Base-by-base conservation (phyloP, 2,113 vertebrate species). In the Nothoprocta pentlandii region DNA sequence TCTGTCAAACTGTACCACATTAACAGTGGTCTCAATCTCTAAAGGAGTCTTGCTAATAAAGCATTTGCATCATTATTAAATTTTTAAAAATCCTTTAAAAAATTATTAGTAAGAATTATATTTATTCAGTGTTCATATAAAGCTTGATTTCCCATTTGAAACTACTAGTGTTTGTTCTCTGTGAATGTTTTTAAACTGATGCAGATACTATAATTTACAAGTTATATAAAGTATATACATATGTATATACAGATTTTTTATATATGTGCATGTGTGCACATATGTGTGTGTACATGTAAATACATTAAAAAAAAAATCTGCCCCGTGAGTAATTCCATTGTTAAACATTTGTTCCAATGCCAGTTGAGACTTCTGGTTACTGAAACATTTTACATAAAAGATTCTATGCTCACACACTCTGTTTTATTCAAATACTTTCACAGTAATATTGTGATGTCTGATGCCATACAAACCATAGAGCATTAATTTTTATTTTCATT, bases 121-220 rank as follows among this genome's bases (percentile, higher is more conserved):
- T 75, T 77, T 81, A 80, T 67, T 44, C 51, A 39, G 16, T 14
- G 5, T 4, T 8, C 7, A 63, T 8, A n/a, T 39, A 42, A 42
- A 17, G 36, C 2, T 62, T 62, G 26, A 47, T 2, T 32, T 62
- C 49, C 42, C 32, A 70, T 0, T 2, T 47, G 20, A 70, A 68
- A 70, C 42, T 58, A 5, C 1, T 6, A 17, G 3, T 34, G 56
- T 62, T 1, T 39, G 74, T 2, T 17, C 7, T 2, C 7, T 10
- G 6, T 58, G 10, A 68, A 69, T 19, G 5, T 1, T 47, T 87
- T 74, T 74, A 34, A 26, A 53, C 2, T 61, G 28, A 30, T 7
- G 1, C 58, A 41, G 3, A 1, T 67, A 1, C 2, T 67, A 44
- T 12, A 46, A 67, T 70, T 67, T 47, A 46, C 76, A 86, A 67